Conservation (phyloP, 2,888 invertebrate genomes). For the Acronicta psi region DNA sequence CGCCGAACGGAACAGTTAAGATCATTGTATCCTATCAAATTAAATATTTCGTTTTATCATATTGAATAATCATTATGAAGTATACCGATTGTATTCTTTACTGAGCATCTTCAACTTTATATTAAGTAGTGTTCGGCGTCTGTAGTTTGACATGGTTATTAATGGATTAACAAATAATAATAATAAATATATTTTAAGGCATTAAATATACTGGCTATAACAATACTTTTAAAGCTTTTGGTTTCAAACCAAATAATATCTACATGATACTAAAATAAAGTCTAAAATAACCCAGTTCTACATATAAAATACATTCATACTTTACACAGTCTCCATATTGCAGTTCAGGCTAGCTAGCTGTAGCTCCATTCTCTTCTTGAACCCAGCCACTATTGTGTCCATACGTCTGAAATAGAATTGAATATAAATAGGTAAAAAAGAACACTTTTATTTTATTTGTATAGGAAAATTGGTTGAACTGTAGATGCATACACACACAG, state of each 20-base stretch:
- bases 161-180: too few relatives aligned
- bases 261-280: slow-evolving; percentile 10
- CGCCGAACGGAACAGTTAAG: too few relatives aligned
- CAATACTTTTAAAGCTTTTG: slow-evolving; percentile 55
- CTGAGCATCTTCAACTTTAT: too few relatives aligned
- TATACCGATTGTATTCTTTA: too few relatives aligned
- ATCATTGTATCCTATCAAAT: too few relatives aligned
- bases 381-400: slow-evolving; percentile 90
- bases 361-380: slow-evolving; percentile 91
- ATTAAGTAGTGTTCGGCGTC: too few relatives aligned
- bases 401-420: slow-evolving; percentile 85
- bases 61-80: too few relatives aligned
- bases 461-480: too few relatives aligned
- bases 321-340: slow-evolving; percentile 81
- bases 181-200: background rate
- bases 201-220: slow-evolving; percentile 16
- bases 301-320: slow-evolving; percentile 43
- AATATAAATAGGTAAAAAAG: background rate
- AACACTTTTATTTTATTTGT: too few relatives aligned
- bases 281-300: slow-evolving; percentile 11
- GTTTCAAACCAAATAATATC: slow-evolving; percentile 40
- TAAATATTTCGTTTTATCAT: too few relatives aligned
- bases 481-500: too few relatives aligned
- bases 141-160: too few relatives aligned
- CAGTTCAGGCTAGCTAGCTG: slow-evolving; percentile 91